Conservation (phyloP, 2,888 invertebrate species). For the Conchocele bisecta region DNA sequence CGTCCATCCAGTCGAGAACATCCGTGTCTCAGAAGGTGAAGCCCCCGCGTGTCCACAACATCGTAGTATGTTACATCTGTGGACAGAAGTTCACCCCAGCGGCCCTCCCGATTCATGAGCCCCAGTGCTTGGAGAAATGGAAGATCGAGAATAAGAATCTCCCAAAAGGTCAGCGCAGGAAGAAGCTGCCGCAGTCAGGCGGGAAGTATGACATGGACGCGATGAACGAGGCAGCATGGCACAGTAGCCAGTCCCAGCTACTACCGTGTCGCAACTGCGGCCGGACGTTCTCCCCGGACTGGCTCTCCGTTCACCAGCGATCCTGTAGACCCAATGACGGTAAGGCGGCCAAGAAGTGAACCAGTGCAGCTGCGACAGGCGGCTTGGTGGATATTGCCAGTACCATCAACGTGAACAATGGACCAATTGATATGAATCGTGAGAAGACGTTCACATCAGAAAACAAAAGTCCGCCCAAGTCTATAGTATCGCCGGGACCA, state of each 20-base stretch:
- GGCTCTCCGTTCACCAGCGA: conserved; percentile 86
- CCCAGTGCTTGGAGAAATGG: conserved; percentile 88
- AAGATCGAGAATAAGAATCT: conserved; percentile 86
- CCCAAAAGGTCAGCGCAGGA: conserved; percentile 85
- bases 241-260: conserved; percentile 85
- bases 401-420: too few species aligned
- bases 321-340: conserved; percentile 83
- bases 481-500: conserved; percentile 68
- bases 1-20: too few species aligned
- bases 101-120: conserved; percentile 87
- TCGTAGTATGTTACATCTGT: conserved; percentile 86
- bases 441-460: conserved; percentile 64
- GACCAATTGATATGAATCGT: conserved; percentile 56
- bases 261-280: conserved; percentile 87
- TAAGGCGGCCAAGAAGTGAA: too few species aligned
- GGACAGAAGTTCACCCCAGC: conserved; percentile 87
- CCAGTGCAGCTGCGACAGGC: too few species aligned
- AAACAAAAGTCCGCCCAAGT: conserved; percentile 59
- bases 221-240: conserved; percentile 85
- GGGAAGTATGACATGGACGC: conserved; percentile 83
- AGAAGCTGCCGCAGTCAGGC: conserved; percentile 84
- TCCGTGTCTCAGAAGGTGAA: too few species aligned
- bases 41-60: conserved; percentile 76
- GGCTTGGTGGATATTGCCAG: too few species aligned
- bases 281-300: conserved; percentile 87